A percentile compares a stretch with the other conserved stretches of the same genome.
These are phyloP conservation scores for Rapana venosa DNA, from an alignment of 2,888 invertebrate genomes.

Conservation along the genomic window DNA sequence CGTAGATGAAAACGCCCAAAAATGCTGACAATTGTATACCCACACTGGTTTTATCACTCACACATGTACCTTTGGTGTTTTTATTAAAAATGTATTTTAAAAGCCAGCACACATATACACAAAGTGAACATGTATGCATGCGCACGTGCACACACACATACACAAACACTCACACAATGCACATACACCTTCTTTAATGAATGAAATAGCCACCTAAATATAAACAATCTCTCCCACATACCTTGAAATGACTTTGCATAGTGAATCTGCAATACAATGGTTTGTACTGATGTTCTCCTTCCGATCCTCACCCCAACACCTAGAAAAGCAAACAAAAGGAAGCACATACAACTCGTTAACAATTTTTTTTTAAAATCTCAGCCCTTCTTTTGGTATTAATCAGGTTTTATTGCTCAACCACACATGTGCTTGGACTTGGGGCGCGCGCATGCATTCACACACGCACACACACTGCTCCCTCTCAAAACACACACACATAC, in stretches of 20 bases:
- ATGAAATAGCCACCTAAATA: not conserved
- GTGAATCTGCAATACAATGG: slow-evolving; percentile 51
- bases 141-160: not conserved
- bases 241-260: slow-evolving; percentile 49
- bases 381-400: no score
- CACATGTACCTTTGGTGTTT: no score
- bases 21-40: no score
- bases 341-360: not conserved
- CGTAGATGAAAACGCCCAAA: no score
- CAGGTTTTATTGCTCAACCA: not conserved
- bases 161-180: slow-evolving; percentile 4
- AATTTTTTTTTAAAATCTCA: not conserved
- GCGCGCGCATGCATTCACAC: not conserved
- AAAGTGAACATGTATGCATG: not conserved
- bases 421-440: not conserved
- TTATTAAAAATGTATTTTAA: no score
- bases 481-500: not conserved
- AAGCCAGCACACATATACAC: not conserved
- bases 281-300: slow-evolving; percentile 40
- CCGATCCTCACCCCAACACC: slow-evolving; percentile 52
- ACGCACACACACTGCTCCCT: not conserved
- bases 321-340: slow-evolving; percentile 19
- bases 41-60: no score
- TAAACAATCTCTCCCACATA: slow-evolving; percentile 24
- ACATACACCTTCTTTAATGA: not conserved